Base-by-base conservation (phyloP, 2,797 vertebrate species). In the Diplodus puntazzo region DNA sequence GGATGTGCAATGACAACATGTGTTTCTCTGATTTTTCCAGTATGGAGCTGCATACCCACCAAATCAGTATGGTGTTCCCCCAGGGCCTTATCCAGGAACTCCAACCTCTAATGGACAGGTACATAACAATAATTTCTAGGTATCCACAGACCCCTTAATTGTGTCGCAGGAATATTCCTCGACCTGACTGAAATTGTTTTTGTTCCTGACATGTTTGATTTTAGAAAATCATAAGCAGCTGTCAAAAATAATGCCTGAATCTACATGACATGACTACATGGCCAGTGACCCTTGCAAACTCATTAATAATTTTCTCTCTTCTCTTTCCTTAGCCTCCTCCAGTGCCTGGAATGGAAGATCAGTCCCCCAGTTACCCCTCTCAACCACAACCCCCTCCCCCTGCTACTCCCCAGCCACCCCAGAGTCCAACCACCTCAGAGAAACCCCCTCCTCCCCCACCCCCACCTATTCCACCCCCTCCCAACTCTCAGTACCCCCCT, bases 281-380 rank as follows among this genome's bases (percentile, higher is more conserved):
- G 68, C 21, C 21, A 50, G 10, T 50, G 4, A 23, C 10, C 13
- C 1, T 48, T 1, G n/a, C 10, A 20, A 18, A 21, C 52, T 57
- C 34, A 34, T 34, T 34, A 34, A 9, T 25, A 17, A 30, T 59
- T 25, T 9, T 30, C 5, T 8, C 3, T 18, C 2, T 5, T 20
- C 16, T 30, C 2, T 68, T 39, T 55, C 8, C 66, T n/a, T 84
- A 94, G 95, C 90, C 95, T 90, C 79, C 94, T 79, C 66, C 92
- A 42, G 94, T 96, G 88, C 86, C 97, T 90, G 90, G 96, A 94
- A 77, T 95, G 93, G 89, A 96, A 91, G 95, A 95, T 69, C 94
- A 95, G 82, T 83, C 94, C 14, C 73, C 94, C 82, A 80, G 43
- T 80, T 96, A 96, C 78, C 62, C 92, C 3, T 89, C 90, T 88